These are phyloP conservation scores for Dipodomys merriami DNA, from an alignment of 2,113 vertebrate genomes.

Conservation along the genomic window DNA sequence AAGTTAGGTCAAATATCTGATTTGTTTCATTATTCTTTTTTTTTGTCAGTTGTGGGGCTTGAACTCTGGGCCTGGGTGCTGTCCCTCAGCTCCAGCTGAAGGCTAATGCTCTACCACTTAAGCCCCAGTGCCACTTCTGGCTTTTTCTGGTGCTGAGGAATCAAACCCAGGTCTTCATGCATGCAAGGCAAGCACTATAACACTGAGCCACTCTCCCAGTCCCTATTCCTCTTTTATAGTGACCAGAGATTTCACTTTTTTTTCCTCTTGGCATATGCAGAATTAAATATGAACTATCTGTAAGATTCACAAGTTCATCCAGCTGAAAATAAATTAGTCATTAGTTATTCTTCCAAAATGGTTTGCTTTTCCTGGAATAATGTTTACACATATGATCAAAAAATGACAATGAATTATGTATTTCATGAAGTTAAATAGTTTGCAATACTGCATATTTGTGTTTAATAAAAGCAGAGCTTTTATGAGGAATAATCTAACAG, in stretches of 20 bases:
- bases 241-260: too few relatives aligned
- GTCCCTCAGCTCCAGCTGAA: too few relatives aligned
- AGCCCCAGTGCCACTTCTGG: too few relatives aligned
- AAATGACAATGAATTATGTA: neutral
- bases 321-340: neutral
- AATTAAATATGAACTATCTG: neutral
- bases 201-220: too few relatives aligned
- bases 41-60: too few relatives aligned
- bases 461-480: neutral
- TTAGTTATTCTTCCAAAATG: neutral
- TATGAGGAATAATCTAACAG: neutral
- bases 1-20: neutral
- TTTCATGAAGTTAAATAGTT: neutral
- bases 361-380: neutral
- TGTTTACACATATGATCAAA: neutral
- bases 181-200: too few relatives aligned
- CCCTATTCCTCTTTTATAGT: too few relatives aligned
- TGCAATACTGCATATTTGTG: neutral
- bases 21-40: too few relatives aligned
- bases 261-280: neutral
- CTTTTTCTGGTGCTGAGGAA: too few relatives aligned
- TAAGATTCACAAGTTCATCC: neutral
- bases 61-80: too few relatives aligned
- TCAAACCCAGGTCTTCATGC: too few relatives aligned
- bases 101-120: too few relatives aligned